These are phyloP conservation scores for Dinocampus coccinellae DNA, from an alignment of 2,888 invertebrate species.

Conservation along the genomic window DNA sequence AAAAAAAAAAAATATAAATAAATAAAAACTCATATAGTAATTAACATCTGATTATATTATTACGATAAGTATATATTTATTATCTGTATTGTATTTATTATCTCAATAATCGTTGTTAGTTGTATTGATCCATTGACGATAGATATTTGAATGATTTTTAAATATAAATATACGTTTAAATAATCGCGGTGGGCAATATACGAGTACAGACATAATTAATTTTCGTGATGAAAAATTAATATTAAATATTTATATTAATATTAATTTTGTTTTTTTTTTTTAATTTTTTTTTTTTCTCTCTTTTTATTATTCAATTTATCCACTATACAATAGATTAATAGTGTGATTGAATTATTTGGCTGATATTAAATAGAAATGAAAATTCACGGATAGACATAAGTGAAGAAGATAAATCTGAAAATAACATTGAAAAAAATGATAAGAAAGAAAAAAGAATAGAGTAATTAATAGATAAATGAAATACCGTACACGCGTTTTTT, in stretches of 20 bases:
- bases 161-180: conserved; percentile 1
- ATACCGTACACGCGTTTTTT: conserved; percentile 46
- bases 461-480: conserved; percentile 17
- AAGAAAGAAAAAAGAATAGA: conserved; percentile 25
- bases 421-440: conserved; percentile 16
- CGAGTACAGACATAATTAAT: neutral
- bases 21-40: conserved; percentile 57
- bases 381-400: neutral
- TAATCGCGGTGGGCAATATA: conserved; percentile 3
- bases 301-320: no score
- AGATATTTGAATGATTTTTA: neutral
- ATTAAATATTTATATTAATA: neutral
- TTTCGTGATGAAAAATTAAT: no score
- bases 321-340: neutral
- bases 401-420: no score
- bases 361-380: conserved; percentile 14
- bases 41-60: conserved; percentile 59
- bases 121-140: conserved; percentile 45
- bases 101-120: conserved; percentile 67
- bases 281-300: no score
- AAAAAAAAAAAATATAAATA: no score
- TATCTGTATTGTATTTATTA: conserved; percentile 66
- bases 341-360: conserved; percentile 10
- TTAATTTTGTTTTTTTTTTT: conserved; percentile 5
- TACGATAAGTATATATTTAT: conserved; percentile 62